Base-by-base conservation (phyloP, 2,797 vertebrate genomes). In the Enteromius mattozi region DNA sequence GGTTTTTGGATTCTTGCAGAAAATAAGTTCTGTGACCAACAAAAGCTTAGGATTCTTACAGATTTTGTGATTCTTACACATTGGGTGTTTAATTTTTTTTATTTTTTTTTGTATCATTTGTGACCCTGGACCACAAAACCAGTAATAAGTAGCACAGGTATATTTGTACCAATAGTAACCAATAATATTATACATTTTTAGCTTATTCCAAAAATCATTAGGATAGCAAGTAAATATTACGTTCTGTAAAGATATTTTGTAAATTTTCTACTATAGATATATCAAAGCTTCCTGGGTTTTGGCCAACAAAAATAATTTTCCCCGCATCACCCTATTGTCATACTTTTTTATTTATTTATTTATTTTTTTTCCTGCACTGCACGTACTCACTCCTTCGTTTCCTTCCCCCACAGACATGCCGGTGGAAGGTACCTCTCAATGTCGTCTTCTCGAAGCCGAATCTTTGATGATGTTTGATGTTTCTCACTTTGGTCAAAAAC, bases 401-500 rank as follows among this genome's bases (percentile, higher is more conserved):
- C 13, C 69, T 12, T 69, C 72, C 30, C 82, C 66, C 68, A 69
- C 91, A 99, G 97, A 91, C 96, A 96, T 86, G 87, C 95, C 6
- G 96, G 95, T 82, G 98, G 98, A 88, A 96, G 97, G n/a, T 99
- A 99, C 59, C 93, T 99, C 86, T 99, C 98, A 47, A 99, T 99
- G 97, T 99, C 97, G 0, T 98, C 97, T 87, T 99, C 98, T 87
- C 94, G 94, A 86, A 97, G 95, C 88, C 91, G 95, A 88, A 98
- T 99, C 92, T 99, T 99, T 88, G 97, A 99, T 87, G 97, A 99
- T 87, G 96, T 99, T 78, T 99, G 91, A 96, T 82, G 45, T 49
- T 78, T 54, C 47, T 83, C 30, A 65, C 27, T 56, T 81, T n/a
- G 37, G 63, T 75, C 56, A 68, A 16, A 79, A 35, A 75, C 45